Evolutionary conservation across 2,797 vertebrate species (phyloP).

Genomic region (Gephyroberyx darwinii): DNA sequence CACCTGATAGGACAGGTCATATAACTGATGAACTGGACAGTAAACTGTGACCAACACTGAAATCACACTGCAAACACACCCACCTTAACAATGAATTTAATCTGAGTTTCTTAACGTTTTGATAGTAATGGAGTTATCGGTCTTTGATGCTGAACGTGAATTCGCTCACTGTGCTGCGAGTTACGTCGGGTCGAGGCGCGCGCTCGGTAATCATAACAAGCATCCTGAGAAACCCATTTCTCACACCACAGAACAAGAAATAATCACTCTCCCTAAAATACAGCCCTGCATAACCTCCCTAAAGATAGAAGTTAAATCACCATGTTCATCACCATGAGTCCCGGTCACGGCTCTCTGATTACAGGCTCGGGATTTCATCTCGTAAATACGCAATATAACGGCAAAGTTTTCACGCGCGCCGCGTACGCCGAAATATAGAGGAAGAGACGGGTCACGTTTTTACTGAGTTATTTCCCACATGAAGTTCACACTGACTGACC

Average conservation of each 20-base stretch:
- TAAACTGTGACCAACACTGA: neutral
- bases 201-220: neutral
- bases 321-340: slow-evolving; percentile 36
- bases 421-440: slow-evolving; percentile 16
- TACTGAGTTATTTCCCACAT: slow-evolving; percentile 52
- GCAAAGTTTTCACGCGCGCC: slow-evolving; percentile 22
- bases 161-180: too few relatives aligned
- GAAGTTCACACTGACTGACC: slow-evolving; percentile 59
- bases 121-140: too few relatives aligned
- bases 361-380: slow-evolving; percentile 38
- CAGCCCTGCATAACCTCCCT: slow-evolving; percentile 37
- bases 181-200: too few relatives aligned
- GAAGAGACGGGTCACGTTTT: slow-evolving; percentile 20
- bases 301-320: slow-evolving; percentile 59
- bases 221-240: slow-evolving; percentile 21
- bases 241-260: slow-evolving; percentile 28
- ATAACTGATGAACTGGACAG: neutral
- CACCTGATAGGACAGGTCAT: neutral
- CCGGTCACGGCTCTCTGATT: slow-evolving; percentile 50
- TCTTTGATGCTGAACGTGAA: too few relatives aligned
- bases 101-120: too few relatives aligned
- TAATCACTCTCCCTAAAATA: slow-evolving; percentile 46
- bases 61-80: too few relatives aligned
- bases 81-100: too few relatives aligned
- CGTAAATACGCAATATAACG: slow-evolving; percentile 31